Percentiles rank a stretch among this genome's conserved stretches.
Evolutionary conservation across 2,797 vertebrate genomes (phyloP).

Genomic region (Hipposideros larvatus): DNA sequence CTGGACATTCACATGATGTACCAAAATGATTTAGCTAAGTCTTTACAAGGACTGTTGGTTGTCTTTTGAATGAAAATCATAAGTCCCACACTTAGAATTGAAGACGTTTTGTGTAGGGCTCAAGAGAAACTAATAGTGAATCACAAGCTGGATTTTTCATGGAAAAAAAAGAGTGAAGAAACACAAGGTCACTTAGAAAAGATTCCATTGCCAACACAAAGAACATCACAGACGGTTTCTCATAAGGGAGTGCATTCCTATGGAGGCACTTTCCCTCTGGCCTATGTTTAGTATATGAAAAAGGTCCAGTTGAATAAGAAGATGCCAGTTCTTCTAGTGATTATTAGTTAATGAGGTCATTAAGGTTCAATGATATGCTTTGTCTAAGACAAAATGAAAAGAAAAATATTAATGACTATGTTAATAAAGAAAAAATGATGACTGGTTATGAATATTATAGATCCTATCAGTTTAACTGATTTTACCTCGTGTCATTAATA

Average conservation of each 20-base stretch:
- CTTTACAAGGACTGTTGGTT: not conserved
- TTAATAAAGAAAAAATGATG: not conserved
- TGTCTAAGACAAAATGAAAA: slow-evolving; percentile 37
- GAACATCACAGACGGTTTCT: slow-evolving; percentile 40
- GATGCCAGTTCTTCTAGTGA: slow-evolving; percentile 19
- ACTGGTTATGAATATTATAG: not conserved
- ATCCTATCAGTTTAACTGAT: not conserved
- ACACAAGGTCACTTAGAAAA: slow-evolving; percentile 61
- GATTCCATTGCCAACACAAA: not conserved
- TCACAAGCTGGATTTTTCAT: not conserved
- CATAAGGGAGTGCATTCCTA: not conserved
- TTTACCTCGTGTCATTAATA: not conserved
- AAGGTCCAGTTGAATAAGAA: slow-evolving; percentile 36
- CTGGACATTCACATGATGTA: slow-evolving; percentile 8
- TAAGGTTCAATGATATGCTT: not conserved
- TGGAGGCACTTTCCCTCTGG: not conserved
- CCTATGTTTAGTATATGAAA: slow-evolving; percentile 48
- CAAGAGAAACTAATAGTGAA: slow-evolving; percentile 8
- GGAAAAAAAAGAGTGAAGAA: slow-evolving; percentile 23
- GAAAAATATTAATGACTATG: not conserved
- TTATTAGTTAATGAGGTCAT: slow-evolving; percentile 57
- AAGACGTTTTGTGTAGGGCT: not conserved
- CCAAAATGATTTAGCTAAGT: slow-evolving; percentile 24
- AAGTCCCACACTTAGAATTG: not conserved
- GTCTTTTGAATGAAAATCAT: not conserved